These are phyloP conservation scores for Germaria angustata DNA, from an alignment of 2,888 invertebrate species.

Conservation along the genomic window DNA sequence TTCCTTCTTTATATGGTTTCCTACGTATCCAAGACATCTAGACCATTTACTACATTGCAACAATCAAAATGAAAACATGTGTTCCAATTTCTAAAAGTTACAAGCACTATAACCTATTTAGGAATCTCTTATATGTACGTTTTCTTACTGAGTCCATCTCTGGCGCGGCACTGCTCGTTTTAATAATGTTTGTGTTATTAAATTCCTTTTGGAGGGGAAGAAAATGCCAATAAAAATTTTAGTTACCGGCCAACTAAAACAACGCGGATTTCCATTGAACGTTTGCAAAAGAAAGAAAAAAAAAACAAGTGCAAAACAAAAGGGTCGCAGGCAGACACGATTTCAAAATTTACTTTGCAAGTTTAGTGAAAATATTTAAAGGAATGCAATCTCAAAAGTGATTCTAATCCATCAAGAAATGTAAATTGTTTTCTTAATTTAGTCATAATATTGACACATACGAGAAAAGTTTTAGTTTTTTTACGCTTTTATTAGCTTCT, in stretches of 20 bases:
- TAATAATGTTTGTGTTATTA: constrained; percentile 21
- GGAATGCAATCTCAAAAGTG: neutral
- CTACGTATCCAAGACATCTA: too few species aligned
- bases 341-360: neutral
- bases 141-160: constrained; percentile 35
- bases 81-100: too few species aligned
- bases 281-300: neutral
- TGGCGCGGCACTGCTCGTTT: constrained; percentile 4
- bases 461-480: too few species aligned
- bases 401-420: too few species aligned
- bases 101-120: neutral
- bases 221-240: constrained; percentile 32
- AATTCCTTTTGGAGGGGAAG: constrained; percentile 1
- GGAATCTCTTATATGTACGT: too few species aligned
- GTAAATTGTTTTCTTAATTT: too few species aligned
- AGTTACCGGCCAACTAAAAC: neutral
- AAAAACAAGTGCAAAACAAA: too few species aligned
- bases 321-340: constrained; percentile 30
- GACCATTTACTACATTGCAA: too few species aligned
- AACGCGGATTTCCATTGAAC: constrained; percentile 12
- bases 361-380: constrained; percentile 7
- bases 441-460: too few species aligned
- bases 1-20: too few species aligned
- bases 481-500: too few species aligned
- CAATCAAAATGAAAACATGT: too few species aligned